Conservation (phyloP, 2,888 invertebrate species). For the Pseudococcus longispinus region DNA sequence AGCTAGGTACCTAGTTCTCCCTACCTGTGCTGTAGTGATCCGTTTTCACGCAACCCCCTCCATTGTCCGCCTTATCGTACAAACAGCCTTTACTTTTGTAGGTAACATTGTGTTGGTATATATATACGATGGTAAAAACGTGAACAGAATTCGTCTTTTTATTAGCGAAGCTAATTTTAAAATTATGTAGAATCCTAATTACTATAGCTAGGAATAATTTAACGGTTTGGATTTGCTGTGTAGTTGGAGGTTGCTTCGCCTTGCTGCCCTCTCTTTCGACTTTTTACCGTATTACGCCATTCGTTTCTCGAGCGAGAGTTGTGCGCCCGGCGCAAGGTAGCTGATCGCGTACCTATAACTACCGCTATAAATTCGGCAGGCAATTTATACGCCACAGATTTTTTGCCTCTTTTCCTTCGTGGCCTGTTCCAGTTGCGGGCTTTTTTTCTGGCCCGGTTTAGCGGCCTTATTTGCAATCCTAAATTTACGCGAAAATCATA, state of each 20-base stretch:
- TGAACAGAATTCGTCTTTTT: conserved; percentile 40
- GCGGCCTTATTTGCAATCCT: neutral
- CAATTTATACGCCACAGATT: neutral
- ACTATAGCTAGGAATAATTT: neutral
- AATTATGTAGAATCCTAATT: conserved; percentile 44
- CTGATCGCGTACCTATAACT: neutral
- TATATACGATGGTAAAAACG: neutral
- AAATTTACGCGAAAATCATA: neutral
- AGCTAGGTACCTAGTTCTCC: neutral
- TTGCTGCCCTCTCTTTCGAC: neutral
- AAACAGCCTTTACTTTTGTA: neutral
- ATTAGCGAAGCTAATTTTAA: conserved; percentile 39
- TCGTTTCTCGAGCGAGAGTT: neutral
- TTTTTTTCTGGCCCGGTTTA: neutral
- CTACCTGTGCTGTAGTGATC: neutral
- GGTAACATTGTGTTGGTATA: neutral
- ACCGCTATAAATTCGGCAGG: neutral
- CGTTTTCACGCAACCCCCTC: neutral
- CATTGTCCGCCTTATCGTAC: neutral
- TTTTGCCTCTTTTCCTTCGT: neutral
- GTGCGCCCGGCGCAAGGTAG: neutral
- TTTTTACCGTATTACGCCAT: neutral
- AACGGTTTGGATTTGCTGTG: neutral
- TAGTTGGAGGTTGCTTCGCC: neutral
- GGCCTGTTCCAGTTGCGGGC: neutral